Evolutionary conservation across 2,113 vertebrate species (phyloP).

Genomic region (Amphilophus citrinellus): DNA sequence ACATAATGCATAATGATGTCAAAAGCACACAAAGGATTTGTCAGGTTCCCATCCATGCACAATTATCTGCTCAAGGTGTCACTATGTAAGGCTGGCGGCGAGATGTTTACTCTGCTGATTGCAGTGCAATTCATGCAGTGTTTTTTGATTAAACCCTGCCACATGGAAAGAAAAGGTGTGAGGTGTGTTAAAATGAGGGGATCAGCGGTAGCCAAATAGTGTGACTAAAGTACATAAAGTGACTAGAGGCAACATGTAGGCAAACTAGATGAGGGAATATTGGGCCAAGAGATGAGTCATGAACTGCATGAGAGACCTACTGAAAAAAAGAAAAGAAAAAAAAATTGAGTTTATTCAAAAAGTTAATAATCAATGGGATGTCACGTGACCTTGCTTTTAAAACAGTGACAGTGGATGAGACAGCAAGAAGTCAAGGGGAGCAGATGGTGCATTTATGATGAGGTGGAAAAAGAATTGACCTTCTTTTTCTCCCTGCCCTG

Average conservation of each 20-base stretch:
- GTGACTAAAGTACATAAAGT: constrained; percentile 21
- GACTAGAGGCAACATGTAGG: constrained; percentile 5
- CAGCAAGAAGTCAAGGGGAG: constrained; percentile 13
- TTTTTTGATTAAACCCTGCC: constrained; percentile 52
- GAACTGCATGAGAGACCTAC: not conserved
- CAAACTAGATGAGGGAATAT: not conserved
- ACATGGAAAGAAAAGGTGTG: constrained; percentile 43
- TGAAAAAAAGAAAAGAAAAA: not conserved
- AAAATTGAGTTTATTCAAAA: not conserved
- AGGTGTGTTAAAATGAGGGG: constrained; percentile 32
- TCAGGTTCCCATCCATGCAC: constrained; percentile 21
- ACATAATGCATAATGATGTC: constrained; percentile 1
- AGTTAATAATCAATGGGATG: constrained; percentile 10
- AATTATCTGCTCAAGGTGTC: constrained; percentile 31
- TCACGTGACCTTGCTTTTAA: constrained; percentile 11
- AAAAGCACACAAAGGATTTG: constrained; percentile 28
- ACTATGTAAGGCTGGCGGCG: not conserved
- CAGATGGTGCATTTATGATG: constrained; percentile 46
- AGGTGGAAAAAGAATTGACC: not conserved
- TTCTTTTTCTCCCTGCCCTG: not conserved
- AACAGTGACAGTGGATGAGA: constrained; percentile 28
- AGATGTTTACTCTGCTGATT: constrained; percentile 64
- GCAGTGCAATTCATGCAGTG: constrained; percentile 30
- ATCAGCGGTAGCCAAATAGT: constrained; percentile 9
- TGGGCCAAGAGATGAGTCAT: not conserved